phyloP scores from a whole-genome alignment of 2,113 vertebrate species.

The Oceanodroma tethys region DNA sequence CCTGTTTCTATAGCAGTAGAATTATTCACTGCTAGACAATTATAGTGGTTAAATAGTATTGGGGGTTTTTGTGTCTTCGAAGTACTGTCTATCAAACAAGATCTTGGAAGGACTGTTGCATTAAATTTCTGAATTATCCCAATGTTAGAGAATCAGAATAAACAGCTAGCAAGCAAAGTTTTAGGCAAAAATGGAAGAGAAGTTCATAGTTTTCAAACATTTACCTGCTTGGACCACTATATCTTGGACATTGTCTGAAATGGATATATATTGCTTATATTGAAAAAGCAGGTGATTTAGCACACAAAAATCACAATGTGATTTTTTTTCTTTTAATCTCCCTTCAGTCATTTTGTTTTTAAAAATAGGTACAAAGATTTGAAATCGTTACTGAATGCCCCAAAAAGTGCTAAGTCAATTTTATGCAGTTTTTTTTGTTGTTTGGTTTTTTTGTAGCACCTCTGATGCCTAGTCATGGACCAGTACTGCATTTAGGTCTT shows the following conservation, averaged over 20 bases:
- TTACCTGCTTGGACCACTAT: background rate
- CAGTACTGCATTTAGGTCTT: background rate
- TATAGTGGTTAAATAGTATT: background rate
- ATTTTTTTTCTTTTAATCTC: background rate
- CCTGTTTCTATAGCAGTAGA: background rate
- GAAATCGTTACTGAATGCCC: background rate
- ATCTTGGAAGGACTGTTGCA: background rate
- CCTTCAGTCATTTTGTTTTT: background rate
- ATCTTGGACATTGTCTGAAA: background rate
- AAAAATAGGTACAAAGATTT: background rate
- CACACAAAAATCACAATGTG: background rate
- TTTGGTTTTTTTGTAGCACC: background rate
- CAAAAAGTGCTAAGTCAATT: background rate
- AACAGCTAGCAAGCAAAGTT: background rate
- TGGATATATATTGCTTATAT: background rate
- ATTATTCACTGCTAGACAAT: background rate
- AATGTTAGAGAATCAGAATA: background rate
- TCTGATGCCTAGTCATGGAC: background rate
- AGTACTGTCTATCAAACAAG: background rate
- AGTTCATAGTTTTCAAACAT: background rate
- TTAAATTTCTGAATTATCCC: background rate
- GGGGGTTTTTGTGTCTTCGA: background rate
- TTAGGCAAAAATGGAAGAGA: background rate
- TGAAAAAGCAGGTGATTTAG: background rate
- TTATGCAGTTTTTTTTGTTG: accelerated